Base-by-base conservation (phyloP, 2,797 vertebrate genomes). In the Melanotaenia maccullochi region DNA sequence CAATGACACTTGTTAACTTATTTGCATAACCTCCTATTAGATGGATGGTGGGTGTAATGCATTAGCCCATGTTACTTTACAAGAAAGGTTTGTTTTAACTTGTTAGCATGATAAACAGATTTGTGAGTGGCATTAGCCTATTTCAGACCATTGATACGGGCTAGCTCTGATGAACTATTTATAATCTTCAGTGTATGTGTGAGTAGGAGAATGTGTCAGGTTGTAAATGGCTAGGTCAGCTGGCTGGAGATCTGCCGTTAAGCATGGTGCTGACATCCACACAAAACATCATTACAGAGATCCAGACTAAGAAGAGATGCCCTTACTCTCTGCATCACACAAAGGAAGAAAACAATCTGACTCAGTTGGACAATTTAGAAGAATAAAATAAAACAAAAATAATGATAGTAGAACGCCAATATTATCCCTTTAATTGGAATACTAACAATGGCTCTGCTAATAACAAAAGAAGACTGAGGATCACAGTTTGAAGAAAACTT, bases 191-290 rank as follows among this genome's bases (percentile, higher is more conserved):
- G 76, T 67, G 55, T 36, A 55, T 56, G 63, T 65, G 60, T 64
- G 28, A 68, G 22, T 42, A 18, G 14, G 14, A 16, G 40, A 16
- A 5, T 42, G 68, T 28, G 47, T 93, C 85, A 90, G 87, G 75
- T 84, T 88, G 83, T 91, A 90, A 92, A 91, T 72, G 88, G 87
- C 84, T 81, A 81, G 90, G 90, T 94, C 90, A 92, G 90, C 89
- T 91, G 85, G 81, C 83, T 91, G 82, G 84, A 90, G 81, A 80
- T 84, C 80, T 84, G 75, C 81, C 86, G 92, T 91, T 91, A 81
- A 93, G 92, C 86, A 69, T 57, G 42, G 75, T 65, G 78, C 88
- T 90, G 89, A 90, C 87, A 70, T 89, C 86, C 82, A 73, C 77
- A 90, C 88, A 93, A 93, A 88, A 84, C 87, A 86, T 90, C 90